Base-by-base conservation (phyloP, 2,113 vertebrate genomes). In the Kryptolebias marmoratus region DNA sequence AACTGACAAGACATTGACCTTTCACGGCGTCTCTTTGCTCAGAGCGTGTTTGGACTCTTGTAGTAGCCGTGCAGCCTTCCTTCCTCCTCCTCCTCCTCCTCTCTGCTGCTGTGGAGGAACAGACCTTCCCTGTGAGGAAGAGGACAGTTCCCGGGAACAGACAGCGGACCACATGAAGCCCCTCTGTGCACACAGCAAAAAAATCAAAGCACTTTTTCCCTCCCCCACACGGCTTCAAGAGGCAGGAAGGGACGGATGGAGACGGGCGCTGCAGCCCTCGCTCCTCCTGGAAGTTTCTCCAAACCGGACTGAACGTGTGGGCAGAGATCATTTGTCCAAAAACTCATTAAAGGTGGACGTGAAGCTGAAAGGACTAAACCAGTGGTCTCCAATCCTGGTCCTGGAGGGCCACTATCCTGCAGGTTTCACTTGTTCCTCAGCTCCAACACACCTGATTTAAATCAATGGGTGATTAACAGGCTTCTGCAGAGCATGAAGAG, bases 151-250 rank as follows among this genome's bases (percentile, higher is more conserved):
- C 65, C 87, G 77, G 62, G 77, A 87, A 79, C 84, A 83, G 84
- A 81, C 68, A 76, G 75, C 57, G 4, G 72, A 82, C 90, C 91
- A 91, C 91, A 91, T 87, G 79, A 90, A 92, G 81, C 80, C 85
- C 80, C 75, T 76, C 55, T 50, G 70, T 85, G 87, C 87, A 80
- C 83, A 85, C 76, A 77, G 77, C 64, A 79, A 87, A 87, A 90
- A 87, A 90, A 81, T 71, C 65, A 85, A 83, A 77, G 68, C 63
- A 31, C 71, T 36, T 59, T 92, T 89, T 88, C 84, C 82, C 86
- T 92, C 91, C 89, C 85, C 87, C 88, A 86, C 81, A 82, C 83
- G 75, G 80, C 83, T 86, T 81, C 60, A 63, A 73, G 58, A 89
- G 83, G 80, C 81, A 39, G 55, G 74, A 73, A 78, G 71, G 71